A percentile compares a stretch with the other conserved stretches of the same genome.
phyloP scores from a whole-genome alignment of 2,888 invertebrate genomes.

The Phasia obesa region DNA sequence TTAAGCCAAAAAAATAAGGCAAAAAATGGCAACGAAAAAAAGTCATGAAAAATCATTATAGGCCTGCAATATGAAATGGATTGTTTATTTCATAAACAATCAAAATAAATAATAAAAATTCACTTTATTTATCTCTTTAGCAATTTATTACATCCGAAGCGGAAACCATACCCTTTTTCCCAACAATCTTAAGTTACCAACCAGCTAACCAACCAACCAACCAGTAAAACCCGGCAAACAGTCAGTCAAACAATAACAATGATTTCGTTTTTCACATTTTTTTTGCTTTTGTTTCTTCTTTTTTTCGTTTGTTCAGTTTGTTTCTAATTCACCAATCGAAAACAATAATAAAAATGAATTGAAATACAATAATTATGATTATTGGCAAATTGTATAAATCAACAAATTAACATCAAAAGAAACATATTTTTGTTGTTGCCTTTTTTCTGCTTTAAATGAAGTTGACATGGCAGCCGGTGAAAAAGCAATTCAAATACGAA shows the following conservation, averaged over 20 bases:
- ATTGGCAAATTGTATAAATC: slow-evolving; percentile 72
- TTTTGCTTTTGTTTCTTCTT: not conserved
- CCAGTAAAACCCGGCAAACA: slow-evolving; percentile 22
- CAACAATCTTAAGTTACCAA: slow-evolving; percentile 58
- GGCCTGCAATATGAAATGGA: slow-evolving; percentile 57
- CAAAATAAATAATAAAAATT: slow-evolving; percentile 69
- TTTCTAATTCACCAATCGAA: slow-evolving; percentile 45
- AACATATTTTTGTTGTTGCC: slow-evolving; percentile 27
- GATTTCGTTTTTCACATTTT: slow-evolving; percentile 48
- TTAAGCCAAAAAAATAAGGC: not conserved
- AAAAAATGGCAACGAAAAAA: not conserved
- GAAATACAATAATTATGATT: slow-evolving; percentile 71
- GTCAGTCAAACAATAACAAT: slow-evolving; percentile 48
- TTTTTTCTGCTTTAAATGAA: slow-evolving; percentile 11
- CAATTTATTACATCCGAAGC: slow-evolving; percentile 72
- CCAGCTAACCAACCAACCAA: slow-evolving; percentile 2
- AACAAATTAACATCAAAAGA: slow-evolving; percentile 71
- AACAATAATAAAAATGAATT: slow-evolving; percentile 60
- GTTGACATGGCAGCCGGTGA: slow-evolving; percentile 56
- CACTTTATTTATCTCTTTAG: slow-evolving; percentile 70
- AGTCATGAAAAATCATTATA: slow-evolving; percentile 48
- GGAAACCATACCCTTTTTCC: slow-evolving; percentile 72
- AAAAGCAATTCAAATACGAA: slow-evolving; percentile 51
- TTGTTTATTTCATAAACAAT: slow-evolving; percentile 68
- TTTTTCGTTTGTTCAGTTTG: slow-evolving; percentile 35